These are phyloP conservation scores for Epistrophella euchroma DNA, from an alignment of 2,888 invertebrate genomes.

Conservation along the genomic window DNA sequence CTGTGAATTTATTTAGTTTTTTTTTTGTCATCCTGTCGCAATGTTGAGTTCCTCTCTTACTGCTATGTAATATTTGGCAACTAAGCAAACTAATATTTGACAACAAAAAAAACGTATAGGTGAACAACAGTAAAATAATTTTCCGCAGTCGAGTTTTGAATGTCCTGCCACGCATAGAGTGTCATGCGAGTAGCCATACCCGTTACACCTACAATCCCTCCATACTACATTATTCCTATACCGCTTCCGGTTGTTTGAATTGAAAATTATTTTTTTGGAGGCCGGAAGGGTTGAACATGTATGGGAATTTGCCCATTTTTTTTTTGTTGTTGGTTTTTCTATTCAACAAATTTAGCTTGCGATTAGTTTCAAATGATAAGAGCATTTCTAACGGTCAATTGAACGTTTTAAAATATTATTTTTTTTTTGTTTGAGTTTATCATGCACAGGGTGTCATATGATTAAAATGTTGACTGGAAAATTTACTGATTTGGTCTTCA, in stretches of 20 bases:
- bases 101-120: conserved; percentile 45
- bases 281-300: conserved; percentile 5
- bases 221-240: background rate
- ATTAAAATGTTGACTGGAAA: background rate
- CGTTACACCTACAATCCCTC: background rate
- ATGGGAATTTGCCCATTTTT: background rate
- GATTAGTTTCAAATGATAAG: conserved; percentile 59
- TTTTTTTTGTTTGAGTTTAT: background rate
- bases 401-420: conserved; percentile 57
- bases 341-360: conserved; percentile 8
- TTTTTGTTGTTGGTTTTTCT: background rate
- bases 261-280: conserved; percentile 20
- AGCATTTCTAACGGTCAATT: conserved; percentile 68
- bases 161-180: conserved; percentile 26
- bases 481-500: no score
- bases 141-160: conserved; percentile 54
- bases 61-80: conserved; percentile 49
- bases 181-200: background rate
- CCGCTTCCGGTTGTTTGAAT: conserved; percentile 23
- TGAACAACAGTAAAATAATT: conserved; percentile 52
- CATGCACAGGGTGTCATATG: background rate
- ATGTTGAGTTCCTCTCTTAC: background rate
- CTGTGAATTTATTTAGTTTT: conserved; percentile 7
- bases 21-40: background rate
- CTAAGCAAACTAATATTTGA: conserved; percentile 58